These are phyloP conservation scores for Coremacera marginata DNA, from an alignment of 2,888 invertebrate genomes.

Conservation along the genomic window DNA sequence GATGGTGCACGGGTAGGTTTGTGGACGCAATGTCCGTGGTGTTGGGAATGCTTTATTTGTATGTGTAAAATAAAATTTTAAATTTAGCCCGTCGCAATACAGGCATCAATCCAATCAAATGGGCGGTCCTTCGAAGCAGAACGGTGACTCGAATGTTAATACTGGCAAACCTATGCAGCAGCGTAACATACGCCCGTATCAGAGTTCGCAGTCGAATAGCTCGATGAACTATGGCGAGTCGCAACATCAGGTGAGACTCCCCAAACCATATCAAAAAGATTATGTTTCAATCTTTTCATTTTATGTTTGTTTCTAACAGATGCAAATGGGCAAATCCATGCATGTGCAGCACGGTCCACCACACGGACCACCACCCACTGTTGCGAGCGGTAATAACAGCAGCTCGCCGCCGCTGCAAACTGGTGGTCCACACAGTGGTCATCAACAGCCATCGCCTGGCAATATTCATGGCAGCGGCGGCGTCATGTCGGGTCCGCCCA, in stretches of 20 bases:
- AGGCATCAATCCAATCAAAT: conserved; percentile 60
- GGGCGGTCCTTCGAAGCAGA: conserved; percentile 62
- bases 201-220: conserved; percentile 59
- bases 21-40: neutral
- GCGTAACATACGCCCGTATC: conserved; percentile 65
- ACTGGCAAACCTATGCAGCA: conserved; percentile 64
- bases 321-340: conserved; percentile 59
- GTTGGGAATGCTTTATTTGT: conserved; percentile 4
- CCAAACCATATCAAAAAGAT: neutral
- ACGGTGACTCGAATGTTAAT: conserved; percentile 62
- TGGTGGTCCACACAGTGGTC: conserved; percentile 49
- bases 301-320: conserved; percentile 4
- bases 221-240: conserved; percentile 60
- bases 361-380: conserved; percentile 42
- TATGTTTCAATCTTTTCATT: neutral
- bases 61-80: neutral
- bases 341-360: conserved; percentile 59
- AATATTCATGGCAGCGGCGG: conserved; percentile 52
- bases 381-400: conserved; percentile 53
- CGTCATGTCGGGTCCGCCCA: conserved; percentile 54
- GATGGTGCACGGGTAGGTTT: conserved; percentile 57
- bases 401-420: conserved; percentile 62
- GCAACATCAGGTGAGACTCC: conserved; percentile 51
- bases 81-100: conserved; percentile 58
- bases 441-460: conserved; percentile 35